Percentiles rank a stretch among this genome's conserved stretches.
Conservation (phyloP, 2,113 vertebrate genomes). For the Cichladusa arquata region DNA sequence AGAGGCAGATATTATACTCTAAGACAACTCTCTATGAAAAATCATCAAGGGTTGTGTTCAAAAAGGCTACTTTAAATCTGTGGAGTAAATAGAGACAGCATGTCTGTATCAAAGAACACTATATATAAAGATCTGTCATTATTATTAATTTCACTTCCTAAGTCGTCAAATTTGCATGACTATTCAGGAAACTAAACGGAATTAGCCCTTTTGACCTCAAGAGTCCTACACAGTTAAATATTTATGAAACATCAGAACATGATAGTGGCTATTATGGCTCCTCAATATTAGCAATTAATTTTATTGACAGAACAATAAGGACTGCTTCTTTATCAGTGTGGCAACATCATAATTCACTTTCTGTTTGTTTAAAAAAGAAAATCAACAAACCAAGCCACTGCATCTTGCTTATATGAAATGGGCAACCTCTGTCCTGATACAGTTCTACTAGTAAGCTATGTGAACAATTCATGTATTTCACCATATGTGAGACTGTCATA, state of each 20-base stretch:
- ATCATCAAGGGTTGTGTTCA: not conserved
- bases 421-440: not conserved
- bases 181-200: slow-evolving; percentile 22
- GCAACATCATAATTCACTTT: not conserved
- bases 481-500: not conserved
- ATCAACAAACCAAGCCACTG: not conserved
- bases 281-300: slow-evolving; percentile 69
- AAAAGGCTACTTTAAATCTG: not conserved
- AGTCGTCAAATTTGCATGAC: not conserved
- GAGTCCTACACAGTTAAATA: slow-evolving; percentile 56
- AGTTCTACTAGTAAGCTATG: not conserved
- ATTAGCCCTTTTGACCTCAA: slow-evolving; percentile 53
- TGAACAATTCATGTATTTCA: not conserved
- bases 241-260: slow-evolving; percentile 59
- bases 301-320: slow-evolving; percentile 64
- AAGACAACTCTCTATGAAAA: not conserved
- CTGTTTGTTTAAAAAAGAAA: not conserved
- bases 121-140: not conserved
- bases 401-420: not conserved
- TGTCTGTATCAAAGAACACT: not conserved
- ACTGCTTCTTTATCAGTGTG: slow-evolving; percentile 1
- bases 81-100: not conserved
- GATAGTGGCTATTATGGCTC: slow-evolving; percentile 45
- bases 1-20: not conserved
- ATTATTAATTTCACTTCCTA: slow-evolving; percentile 27